Evolutionary conservation across 2,113 vertebrate species (phyloP).

Genomic region (Protomyctophum bolini): DNA sequence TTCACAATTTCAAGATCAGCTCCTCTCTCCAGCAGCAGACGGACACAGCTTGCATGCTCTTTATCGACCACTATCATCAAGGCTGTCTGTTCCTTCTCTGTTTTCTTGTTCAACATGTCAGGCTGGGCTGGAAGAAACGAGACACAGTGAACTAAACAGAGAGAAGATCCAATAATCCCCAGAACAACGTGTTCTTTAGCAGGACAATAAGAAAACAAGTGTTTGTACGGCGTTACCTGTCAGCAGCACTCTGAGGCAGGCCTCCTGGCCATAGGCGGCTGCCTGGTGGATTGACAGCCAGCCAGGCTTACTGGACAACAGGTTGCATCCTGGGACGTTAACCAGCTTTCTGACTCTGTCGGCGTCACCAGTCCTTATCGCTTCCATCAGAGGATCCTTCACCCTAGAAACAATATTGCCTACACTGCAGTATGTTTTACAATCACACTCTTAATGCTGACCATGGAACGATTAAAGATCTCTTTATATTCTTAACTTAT

Average conservation of each 20-base stretch:
- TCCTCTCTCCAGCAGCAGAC: conserved; percentile 82
- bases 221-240: conserved; percentile 72
- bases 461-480: too few species aligned
- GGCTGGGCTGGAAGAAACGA: conserved; percentile 80
- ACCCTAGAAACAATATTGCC: conserved; percentile 51
- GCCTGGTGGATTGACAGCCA: conserved; percentile 92
- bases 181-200: too few species aligned
- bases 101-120: conserved; percentile 83
- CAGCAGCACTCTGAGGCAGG: conserved; percentile 84
- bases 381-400: conserved; percentile 68
- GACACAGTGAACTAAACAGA: not conserved
- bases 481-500: too few species aligned
- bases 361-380: conserved; percentile 67
- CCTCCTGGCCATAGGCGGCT: conserved; percentile 83
- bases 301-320: conserved; percentile 84
- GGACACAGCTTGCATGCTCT: conserved; percentile 77
- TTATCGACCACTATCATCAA: conserved; percentile 82
- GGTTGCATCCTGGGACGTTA: conserved; percentile 70
- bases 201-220: not conserved
- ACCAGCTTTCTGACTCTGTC: conserved; percentile 76
- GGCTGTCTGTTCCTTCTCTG: conserved; percentile 83
- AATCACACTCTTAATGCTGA: too few species aligned
- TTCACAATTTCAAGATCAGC: conserved; percentile 86
- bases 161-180: too few species aligned
- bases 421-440: too few species aligned